Conservation (phyloP, 2,113 vertebrate genomes). For the Anser cygnoides region DNA sequence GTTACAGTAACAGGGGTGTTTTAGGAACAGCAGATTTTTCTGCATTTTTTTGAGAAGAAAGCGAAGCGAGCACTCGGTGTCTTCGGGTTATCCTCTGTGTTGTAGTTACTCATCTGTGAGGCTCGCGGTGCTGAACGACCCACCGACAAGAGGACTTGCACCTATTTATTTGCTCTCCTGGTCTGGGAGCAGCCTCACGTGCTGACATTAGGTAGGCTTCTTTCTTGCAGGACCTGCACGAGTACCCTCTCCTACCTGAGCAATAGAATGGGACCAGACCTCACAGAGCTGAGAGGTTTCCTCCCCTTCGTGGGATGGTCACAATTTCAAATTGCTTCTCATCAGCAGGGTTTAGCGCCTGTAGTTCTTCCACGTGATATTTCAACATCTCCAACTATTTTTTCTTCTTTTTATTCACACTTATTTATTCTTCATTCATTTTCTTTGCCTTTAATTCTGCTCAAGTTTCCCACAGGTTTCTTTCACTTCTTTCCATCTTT, state of each 20-base stretch:
- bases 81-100: not conserved
- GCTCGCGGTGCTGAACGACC: fast-evolving
- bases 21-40: not conserved
- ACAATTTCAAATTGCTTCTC: not conserved
- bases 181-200: not conserved
- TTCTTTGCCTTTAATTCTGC: not conserved
- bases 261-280: too few relatives aligned
- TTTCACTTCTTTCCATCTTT: not conserved
- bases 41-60: not conserved
- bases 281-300: not conserved
- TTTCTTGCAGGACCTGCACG: not conserved
- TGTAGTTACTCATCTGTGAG: not conserved
- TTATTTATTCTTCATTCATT: not conserved
- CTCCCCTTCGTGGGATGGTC: not conserved
- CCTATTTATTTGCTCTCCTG: fast-evolving
- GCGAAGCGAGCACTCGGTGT: fast-evolving
- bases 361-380: not conserved
- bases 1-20: not conserved
- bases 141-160: not conserved
- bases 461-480: not conserved
- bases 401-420: not conserved
- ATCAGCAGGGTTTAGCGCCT: not conserved
- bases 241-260: not conserved
- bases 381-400: not conserved
- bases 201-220: fast-evolving